Evolutionary conservation across 2,113 vertebrate genomes (phyloP), one percentile per base, ranked within the genome.

Genomic region (human): DNA sequence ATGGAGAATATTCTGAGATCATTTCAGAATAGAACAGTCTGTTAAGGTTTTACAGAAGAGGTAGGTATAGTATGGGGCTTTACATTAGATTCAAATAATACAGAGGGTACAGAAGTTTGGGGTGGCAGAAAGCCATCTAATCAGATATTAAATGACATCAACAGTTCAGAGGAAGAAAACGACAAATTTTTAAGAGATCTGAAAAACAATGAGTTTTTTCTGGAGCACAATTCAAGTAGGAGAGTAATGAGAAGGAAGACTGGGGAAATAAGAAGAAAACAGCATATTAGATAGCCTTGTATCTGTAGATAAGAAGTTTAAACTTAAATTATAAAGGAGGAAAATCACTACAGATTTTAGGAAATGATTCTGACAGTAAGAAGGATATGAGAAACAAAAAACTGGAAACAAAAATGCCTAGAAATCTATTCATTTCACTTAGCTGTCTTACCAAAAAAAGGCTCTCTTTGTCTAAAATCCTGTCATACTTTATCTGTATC

Each of bases 371-470:
- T 45, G 1, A 97, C 61, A 89, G 10, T 38, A 82, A n/a, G 25
- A 72, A 18, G 45, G 9, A 32, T 23, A 87, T 8, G 1, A n/a
- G 2, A 85, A 50, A 81, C 32, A 76, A 90, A 88, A 93, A 80
- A 80, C 2, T 75, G 32, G 38, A 13, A 25, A 38, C 6, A 95
- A 84, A 86, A 72, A 83, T 87, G 48, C 5, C n/a, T 82, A 89
- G 13, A 89, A 92, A 76, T 96, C 23, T 64, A 93, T 94, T 68
- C 76, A 72, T 61, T 79, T 97, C 40, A 83, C 45, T 40, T 45
- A 79, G 50, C 10, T 8, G 3, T 97, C 87, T 45, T n/a, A 78
- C 11, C 57, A 40, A 83, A 72, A 66, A 88, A 93, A 59, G 25
- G 6, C 8, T 82, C 55, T 16, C 38, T 23, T 40, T 64, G 22